Base-by-base conservation (phyloP, 1,140 invertebrate genomes). In the Helicoverpa armigera region DNA sequence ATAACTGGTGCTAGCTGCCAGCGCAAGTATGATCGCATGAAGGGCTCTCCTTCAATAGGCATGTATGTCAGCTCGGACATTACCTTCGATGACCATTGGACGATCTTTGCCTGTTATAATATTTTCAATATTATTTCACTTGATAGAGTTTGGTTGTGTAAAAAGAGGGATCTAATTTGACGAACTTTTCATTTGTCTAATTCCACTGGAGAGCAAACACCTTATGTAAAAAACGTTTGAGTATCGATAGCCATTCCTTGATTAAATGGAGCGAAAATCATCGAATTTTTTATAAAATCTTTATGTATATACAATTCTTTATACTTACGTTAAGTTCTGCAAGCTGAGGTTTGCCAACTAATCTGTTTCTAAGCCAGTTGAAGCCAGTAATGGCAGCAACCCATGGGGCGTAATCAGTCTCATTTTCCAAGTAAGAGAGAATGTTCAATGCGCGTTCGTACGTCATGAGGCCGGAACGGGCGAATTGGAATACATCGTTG, bases 401-500 rank as follows among this genome's bases (percentile, higher is more conserved):
- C 97, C 97, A 97, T 0, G 97, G 96, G 53, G 96, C 90, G 79
- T 96, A 96, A 14, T 96, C 95, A 4, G 90, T 95, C 88, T 97
- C 97, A 29, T 95, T 92, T 77, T 95, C 91, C 12, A 97, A 87
- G 89, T 97, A 97, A 1, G 95, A 93, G 0, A 96, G 93, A 48
- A 97, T 92, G 2, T 96, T 93, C 7, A 97, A 88, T 2, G 96
- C 95, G 63, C 93, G 91, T 0, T 85, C 85, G 77, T 97, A 96
- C 3, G 85, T 81, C 80, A 96, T 92, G 0, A 93, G 48, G 31
- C 94, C 94, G 79, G 95, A 91, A 51, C 96, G 92, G 7, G 95
- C 96, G 79, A 96, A 94, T 90, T 97, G 97, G 82, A 98, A 96
- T 3, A 97, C 95, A 94, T 98, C 98, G 85, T 98, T 97, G 0